Evolutionary conservation across 1,140 invertebrate species (phyloP).

Genomic region (Neodiprion fabricii): DNA sequence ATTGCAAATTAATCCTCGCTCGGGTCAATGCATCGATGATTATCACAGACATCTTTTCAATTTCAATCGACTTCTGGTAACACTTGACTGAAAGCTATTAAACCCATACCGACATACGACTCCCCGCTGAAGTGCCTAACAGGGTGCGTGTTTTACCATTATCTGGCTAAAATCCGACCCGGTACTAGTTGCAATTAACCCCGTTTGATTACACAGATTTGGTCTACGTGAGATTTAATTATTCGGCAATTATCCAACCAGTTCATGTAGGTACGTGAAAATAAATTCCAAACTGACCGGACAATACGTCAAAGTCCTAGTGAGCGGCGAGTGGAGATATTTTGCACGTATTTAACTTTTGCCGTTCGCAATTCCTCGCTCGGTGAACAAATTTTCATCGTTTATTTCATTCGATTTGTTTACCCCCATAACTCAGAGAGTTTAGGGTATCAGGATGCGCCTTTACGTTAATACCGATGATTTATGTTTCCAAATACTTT

Average conservation of each 20-base stretch:
- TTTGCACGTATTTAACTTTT: too few relatives aligned
- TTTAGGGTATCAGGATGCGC: too few relatives aligned
- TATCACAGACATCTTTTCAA: not conserved
- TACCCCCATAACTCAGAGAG: too few relatives aligned
- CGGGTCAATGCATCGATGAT: not conserved
- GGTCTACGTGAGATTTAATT: not conserved
- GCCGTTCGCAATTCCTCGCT: too few relatives aligned
- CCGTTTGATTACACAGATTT: not conserved
- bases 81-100: not conserved
- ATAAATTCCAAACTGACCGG: too few relatives aligned
- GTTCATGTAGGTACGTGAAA: not conserved
- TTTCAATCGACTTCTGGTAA: not conserved
- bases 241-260: not conserved
- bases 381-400: too few relatives aligned
- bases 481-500: too few relatives aligned
- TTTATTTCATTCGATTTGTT: too few relatives aligned
- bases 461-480: too few relatives aligned
- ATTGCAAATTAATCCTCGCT: constrained; percentile 12
- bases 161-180: not conserved
- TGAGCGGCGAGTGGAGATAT: too few relatives aligned
- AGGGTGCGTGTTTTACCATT: not conserved
- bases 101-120: not conserved
- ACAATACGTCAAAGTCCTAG: too few relatives aligned
- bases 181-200: not conserved
- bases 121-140: not conserved